These are phyloP conservation scores for Berghia stephanieae DNA, from an alignment of 1,140 invertebrate species.

Conservation along the genomic window DNA sequence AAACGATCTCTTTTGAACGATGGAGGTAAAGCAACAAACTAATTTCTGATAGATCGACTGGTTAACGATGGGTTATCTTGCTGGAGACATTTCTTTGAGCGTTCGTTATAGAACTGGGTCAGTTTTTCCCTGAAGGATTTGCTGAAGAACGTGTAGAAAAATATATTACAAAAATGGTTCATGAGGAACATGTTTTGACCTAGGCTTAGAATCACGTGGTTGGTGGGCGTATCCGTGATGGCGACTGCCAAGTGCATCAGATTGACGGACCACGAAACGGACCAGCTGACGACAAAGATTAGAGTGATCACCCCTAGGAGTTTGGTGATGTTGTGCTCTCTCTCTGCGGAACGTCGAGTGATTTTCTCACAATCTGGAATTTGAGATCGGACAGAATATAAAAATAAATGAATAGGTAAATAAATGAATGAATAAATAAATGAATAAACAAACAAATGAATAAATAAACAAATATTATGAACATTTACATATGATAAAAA, in stretches of 20 bases:
- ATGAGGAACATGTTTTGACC: constrained; percentile 20
- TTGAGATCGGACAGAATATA: background rate
- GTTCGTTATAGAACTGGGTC: constrained; percentile 20
- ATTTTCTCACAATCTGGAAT: constrained; percentile 28
- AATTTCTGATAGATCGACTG: no score
- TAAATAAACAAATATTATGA: constrained; percentile 15
- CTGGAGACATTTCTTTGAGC: no score
- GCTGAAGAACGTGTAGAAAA: constrained; percentile 18
- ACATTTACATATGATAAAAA: background rate
- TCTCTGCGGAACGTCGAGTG: constrained; percentile 14
- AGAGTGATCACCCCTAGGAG: constrained; percentile 26
- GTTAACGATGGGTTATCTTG: no score
- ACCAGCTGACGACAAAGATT: constrained; percentile 30
- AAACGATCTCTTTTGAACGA: no score
- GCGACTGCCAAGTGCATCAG: background rate
- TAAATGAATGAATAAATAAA: background rate
- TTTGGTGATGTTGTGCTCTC: constrained; percentile 30
- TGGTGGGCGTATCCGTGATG: background rate
- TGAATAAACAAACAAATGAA: background rate
- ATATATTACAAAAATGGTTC: constrained; percentile 29
- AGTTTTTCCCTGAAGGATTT: constrained; percentile 30
- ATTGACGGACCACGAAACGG: constrained; percentile 19
- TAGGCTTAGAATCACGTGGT: constrained; percentile 13
- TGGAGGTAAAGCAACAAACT: no score
- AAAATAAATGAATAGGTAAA: background rate